These are phyloP conservation scores for Xenopus tropicalis DNA, from an alignment of 2,113 vertebrate species.

Conservation along the genomic window UCB_Xtro_10.0 CM004447.2:112235001-112235500, in stretches of 20 bases:
- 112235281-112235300: conserved; percentile 89
- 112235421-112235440: conserved; percentile 76
- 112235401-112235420: conserved; percentile 77
- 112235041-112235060: conserved; percentile 62
- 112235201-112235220: conserved; percentile 98
- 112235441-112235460: conserved; percentile 72
- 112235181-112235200: conserved; percentile 92
- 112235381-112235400: conserved; percentile 60
- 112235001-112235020: conserved; percentile 76
- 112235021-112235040: conserved; percentile 71
- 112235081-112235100: too few species aligned
- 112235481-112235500: conserved; percentile 74
- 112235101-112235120: conserved; percentile 2
- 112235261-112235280: conserved; percentile 98
- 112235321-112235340: conserved; percentile 96
- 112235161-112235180: conserved; percentile 48
- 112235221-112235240: conserved; percentile 84
- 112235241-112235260: conserved; percentile 81
- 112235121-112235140: conserved; percentile 61
- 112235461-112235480: conserved; percentile 57
- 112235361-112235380: conserved; percentile 67
- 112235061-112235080: too few species aligned
- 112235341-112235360: conserved; percentile 73
- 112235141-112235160: conserved; percentile 35
- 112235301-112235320: conserved; percentile 98